Percentiles rank a stretch among this genome's conserved stretches.
These are phyloP conservation scores for Aphidoletes aphidimyza DNA, from an alignment of 2,888 invertebrate genomes.

Conservation along the genomic window DNA sequence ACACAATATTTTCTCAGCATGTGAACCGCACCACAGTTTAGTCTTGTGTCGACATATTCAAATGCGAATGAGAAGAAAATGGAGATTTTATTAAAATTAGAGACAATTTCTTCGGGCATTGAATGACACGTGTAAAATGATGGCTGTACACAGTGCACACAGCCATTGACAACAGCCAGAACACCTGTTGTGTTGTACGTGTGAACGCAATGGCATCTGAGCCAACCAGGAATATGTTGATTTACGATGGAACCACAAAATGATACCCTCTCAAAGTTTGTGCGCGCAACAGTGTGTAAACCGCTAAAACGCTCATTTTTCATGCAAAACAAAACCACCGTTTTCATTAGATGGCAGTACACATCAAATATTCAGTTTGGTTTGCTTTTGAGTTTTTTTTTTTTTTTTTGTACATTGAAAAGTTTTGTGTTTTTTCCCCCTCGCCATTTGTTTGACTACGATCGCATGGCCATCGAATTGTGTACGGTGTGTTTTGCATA, in stretches of 20 bases:
- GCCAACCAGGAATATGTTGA: not conserved
- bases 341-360: not conserved
- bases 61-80: not conserved
- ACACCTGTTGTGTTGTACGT: slow-evolving; percentile 3
- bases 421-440: too few relatives aligned
- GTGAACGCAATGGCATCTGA: not conserved
- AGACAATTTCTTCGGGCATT: not conserved
- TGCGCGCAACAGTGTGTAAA: not conserved
- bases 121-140: not conserved
- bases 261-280: not conserved
- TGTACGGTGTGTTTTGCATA: too few relatives aligned
- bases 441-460: too few relatives aligned
- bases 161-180: not conserved
- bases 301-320: not conserved
- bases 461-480: too few relatives aligned
- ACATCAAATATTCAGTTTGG: not conserved
- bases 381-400: not conserved
- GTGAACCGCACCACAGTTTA: not conserved
- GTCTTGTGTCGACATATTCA: not conserved
- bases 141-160: not conserved
- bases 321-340: slow-evolving; percentile 10
- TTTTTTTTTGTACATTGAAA: not conserved
- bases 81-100: not conserved
- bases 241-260: not conserved
- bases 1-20: too few relatives aligned